phyloP scores from a whole-genome alignment of 2,113 vertebrate genomes.

The Ptyas mucosa region DNA sequence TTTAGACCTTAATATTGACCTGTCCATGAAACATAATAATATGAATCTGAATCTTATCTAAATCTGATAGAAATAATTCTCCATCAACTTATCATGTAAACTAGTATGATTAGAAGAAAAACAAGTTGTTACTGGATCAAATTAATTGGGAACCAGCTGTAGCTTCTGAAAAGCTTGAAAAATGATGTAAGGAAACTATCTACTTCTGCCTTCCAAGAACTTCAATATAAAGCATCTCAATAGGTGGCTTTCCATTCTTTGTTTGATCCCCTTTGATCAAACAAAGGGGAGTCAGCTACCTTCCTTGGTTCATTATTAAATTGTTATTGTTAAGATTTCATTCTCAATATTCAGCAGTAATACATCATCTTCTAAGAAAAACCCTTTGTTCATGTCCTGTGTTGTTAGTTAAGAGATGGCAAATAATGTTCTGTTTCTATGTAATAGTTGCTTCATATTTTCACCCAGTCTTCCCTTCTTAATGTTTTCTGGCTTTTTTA shows the following conservation, averaged over 20 bases:
- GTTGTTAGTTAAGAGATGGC: neutral
- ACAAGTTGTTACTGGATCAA: neutral
- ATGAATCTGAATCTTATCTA: neutral
- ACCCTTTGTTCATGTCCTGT: neutral
- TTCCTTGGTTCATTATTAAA: neutral
- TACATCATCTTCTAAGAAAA: neutral
- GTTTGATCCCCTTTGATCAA: neutral
- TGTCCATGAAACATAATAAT: neutral
- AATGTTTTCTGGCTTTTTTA: neutral
- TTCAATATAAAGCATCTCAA: neutral
- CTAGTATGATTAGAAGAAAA: neutral
- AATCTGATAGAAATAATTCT: neutral
- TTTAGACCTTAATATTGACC: neutral
- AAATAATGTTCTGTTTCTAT: neutral
- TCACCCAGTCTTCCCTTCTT: neutral
- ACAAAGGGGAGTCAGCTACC: neutral
- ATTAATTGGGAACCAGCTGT: neutral
- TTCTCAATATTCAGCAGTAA: neutral
- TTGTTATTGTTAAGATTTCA: neutral
- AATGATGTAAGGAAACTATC: neutral
- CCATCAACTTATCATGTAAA: neutral
- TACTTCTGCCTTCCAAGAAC: neutral
- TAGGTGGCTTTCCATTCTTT: neutral
- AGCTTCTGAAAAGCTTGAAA: neutral
- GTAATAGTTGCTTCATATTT: neutral